Conservation (phyloP, 1,140 invertebrate species). For the Scaptodrosophila lebanonensis region DNA sequence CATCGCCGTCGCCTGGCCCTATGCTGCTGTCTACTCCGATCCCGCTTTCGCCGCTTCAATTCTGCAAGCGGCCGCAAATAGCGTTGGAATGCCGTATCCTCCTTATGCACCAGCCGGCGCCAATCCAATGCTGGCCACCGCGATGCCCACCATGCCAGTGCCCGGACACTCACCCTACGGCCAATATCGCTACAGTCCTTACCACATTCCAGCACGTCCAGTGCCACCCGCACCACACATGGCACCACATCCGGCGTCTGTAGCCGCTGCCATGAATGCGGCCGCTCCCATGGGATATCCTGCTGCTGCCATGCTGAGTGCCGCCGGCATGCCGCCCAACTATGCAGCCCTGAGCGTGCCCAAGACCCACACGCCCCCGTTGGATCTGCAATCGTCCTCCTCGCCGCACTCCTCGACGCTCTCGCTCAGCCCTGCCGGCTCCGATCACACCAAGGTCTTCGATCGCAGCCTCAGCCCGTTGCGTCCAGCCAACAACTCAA, state of each 20-base stretch:
- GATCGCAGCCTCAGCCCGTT: slow-evolving; percentile 54
- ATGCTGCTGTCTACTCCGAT: slow-evolving; percentile 94
- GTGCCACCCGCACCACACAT: slow-evolving; percentile 75
- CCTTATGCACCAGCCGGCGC: slow-evolving; percentile 75
- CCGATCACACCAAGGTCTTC: slow-evolving; percentile 72
- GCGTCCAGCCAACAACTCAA: slow-evolving; percentile 1
- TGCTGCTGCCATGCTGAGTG: slow-evolving; percentile 29
- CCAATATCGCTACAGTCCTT: slow-evolving; percentile 77
- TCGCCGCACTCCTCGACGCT: slow-evolving; percentile 75
- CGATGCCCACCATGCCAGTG: slow-evolving; percentile 78
- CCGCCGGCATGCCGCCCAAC: slow-evolving; percentile 38
- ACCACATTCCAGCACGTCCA: slow-evolving; percentile 68
- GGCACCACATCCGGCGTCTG: slow-evolving; percentile 67
- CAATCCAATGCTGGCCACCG: slow-evolving; percentile 78
- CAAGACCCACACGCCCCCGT: slow-evolving; percentile 69
- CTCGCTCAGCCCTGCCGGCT: slow-evolving; percentile 72
- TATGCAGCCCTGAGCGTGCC: slow-evolving; percentile 39
- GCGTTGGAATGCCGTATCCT: slow-evolving; percentile 80
- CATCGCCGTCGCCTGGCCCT: slow-evolving; percentile 95
- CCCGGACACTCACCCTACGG: slow-evolving; percentile 76
- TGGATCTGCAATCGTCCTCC: slow-evolving; percentile 74
- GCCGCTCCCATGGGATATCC: slow-evolving; percentile 38
- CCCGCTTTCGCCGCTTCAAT: slow-evolving; percentile 94
- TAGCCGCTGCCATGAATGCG: slow-evolving; percentile 27
- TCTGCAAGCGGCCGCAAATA: slow-evolving; percentile 89